phyloP scores from a whole-genome alignment of 1,140 invertebrate species.

The Lepidurus couesii region DNA sequence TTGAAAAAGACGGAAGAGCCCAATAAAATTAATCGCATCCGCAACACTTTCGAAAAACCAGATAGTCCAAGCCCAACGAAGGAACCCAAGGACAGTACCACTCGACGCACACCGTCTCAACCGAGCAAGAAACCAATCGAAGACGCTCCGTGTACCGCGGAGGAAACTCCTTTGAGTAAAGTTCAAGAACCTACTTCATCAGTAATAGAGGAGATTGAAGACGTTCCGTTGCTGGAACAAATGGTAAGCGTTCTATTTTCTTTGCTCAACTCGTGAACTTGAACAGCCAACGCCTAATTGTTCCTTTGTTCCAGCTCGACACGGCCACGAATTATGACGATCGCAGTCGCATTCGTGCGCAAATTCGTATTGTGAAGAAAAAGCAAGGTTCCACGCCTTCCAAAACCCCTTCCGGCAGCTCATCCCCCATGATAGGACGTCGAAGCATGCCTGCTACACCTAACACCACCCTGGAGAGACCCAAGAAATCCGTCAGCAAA shows the following conservation, averaged over 20 bases:
- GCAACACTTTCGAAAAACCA: background rate
- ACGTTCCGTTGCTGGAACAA: conserved; percentile 59
- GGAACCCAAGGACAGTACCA: background rate
- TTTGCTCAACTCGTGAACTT: background rate
- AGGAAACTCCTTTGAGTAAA: background rate
- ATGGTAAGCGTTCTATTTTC: conserved; percentile 49
- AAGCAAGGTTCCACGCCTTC: conserved; percentile 21
- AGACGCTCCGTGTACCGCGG: background rate
- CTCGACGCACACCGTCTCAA: background rate
- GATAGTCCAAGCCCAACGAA: conserved; percentile 23
- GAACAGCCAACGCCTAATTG: background rate
- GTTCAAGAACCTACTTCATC: background rate
- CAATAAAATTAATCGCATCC: conserved; percentile 4
- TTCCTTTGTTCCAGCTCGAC: conserved; percentile 55
- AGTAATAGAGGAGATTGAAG: conserved; percentile 63
- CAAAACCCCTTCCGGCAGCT: conserved; percentile 22
- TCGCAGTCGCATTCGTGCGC: conserved; percentile 62
- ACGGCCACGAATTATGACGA: conserved; percentile 66
- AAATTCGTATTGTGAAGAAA: conserved; percentile 57
- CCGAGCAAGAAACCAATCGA: background rate
- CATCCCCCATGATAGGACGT: conserved; percentile 24
- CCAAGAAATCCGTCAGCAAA: conserved; percentile 21
- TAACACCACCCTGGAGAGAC: background rate
- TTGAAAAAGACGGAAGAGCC: background rate
- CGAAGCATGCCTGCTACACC: conserved; percentile 17